A percentile compares a stretch with the other conserved stretches of the same genome.
Evolutionary conservation across 2,888 invertebrate species (phyloP).

Genomic region (Stegophylla sp.): DNA sequence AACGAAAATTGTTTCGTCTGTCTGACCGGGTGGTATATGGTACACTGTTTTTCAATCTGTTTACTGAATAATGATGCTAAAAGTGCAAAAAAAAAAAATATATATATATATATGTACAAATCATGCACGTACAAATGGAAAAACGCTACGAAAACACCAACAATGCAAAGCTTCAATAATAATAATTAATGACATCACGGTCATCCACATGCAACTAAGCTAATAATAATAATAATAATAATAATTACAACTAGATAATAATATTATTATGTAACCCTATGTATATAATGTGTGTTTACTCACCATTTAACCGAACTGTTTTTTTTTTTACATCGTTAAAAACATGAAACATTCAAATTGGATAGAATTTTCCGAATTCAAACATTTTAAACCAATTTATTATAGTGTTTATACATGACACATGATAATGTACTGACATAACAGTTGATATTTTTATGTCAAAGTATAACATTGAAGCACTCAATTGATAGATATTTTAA

Average conservation of each 20-base stretch:
- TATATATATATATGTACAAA: conserved; percentile 2
- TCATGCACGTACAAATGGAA: conserved; percentile 8
- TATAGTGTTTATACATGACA: neutral
- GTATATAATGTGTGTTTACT: too few species aligned
- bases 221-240: too few species aligned
- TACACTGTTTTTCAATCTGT: neutral
- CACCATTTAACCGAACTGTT: conserved; percentile 34
- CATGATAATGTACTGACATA: neutral
- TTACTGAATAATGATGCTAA: neutral
- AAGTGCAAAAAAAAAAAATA: neutral
- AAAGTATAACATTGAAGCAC: neutral
- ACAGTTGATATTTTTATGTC: neutral
- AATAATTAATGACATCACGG: too few species aligned
- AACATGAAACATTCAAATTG: conserved; percentile 19
- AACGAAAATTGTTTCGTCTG: neutral
- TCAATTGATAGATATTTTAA: neutral
- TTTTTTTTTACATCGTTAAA: conserved; percentile 19
- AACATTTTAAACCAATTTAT: neutral
- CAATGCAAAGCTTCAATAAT: conserved; percentile 36
- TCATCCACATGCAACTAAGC: conserved; percentile 8
- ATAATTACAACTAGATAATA: too few species aligned
- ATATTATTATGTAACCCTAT: too few species aligned
- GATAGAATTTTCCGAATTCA: conserved; percentile 24
- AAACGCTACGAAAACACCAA: conserved; percentile 11
- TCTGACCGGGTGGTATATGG: neutral